Conservation (phyloP, 2,888 invertebrate species). For the Stegophylla sp. region DNA sequence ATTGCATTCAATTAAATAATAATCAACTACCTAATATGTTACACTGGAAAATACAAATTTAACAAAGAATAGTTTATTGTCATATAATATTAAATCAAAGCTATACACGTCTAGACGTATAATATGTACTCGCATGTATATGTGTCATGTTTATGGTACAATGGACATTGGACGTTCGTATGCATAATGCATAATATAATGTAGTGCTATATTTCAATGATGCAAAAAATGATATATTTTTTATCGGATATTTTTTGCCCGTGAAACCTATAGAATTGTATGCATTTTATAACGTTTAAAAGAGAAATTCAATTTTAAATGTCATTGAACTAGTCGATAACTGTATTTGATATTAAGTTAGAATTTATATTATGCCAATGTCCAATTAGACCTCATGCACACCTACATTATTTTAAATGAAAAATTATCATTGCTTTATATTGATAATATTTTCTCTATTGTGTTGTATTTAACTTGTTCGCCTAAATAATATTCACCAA, state of each 20-base stretch:
- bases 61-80: not conserved
- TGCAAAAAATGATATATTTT: constrained; percentile 7
- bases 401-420: not conserved
- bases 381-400: not conserved
- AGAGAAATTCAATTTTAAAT: not conserved
- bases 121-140: not conserved
- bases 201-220: constrained; percentile 12
- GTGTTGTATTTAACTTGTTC: not conserved
- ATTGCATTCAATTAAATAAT: constrained; percentile 1
- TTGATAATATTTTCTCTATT: not conserved
- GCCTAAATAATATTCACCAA: too few relatives aligned
- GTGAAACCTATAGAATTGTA: not conserved
- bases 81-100: not conserved
- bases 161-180: not conserved
- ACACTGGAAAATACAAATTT: not conserved
- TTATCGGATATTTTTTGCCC: not conserved
- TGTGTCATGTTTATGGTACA: not conserved
- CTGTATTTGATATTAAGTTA: too few relatives aligned
- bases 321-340: constrained; percentile 11
- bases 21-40: not conserved
- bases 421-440: not conserved
- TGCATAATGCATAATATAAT: not conserved
- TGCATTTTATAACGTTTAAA: not conserved
- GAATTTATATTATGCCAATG: not conserved
- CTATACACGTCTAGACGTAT: not conserved